Evolutionary conservation across 1,140 invertebrate genomes (phyloP), one percentile per base, ranked within the genome.

Genomic region (Drosophila cardini): DNA sequence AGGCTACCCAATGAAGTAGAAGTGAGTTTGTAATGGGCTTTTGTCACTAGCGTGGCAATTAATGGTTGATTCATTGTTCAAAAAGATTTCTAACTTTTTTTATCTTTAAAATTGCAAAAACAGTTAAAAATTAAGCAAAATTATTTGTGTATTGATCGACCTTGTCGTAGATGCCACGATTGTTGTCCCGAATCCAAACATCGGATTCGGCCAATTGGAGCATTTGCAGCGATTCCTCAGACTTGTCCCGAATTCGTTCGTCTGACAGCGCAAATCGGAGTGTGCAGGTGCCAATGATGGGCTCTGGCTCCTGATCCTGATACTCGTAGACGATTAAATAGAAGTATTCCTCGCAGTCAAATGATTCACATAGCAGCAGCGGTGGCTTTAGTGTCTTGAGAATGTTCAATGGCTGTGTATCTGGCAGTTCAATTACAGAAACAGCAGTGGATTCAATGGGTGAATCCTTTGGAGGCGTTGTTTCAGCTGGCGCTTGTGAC

Each of bases 241-340:
- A 68, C 2, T 32, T 11, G 60, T 85, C 81, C 26, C 30, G 13
- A 0, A 85, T 32, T 0, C 81, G 65, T 0, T 36, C 10, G 40
- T 85, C 81, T 5, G 64, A 8, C 0, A 32, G 0, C 0, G 21
- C 1, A 8, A 85, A 80, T 13, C 76, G 80, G 1, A 77, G 18
- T 0, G 53, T 71, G 21, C 68, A 80, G 6, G 57, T 68, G 3
- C 81, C 81, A 2, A 36, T 40, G 36, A 73, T 74, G 1, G 2
- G 18, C 1, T 36, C 13, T 0, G 36, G 9, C 15, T 34, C 1
- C 8, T 34, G 0, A 0, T 56, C 43, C 32, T 69, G 43, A 42
- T 63, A 79, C n/a, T 73, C 64, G 21, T 80, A 80, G 34, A 83
- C 21, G 1, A 62, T 50, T n/a, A 85, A 10, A 34, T 74, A 83